A percentile compares a stretch with the other conserved stretches of the same genome.
Evolutionary conservation across 2,888 invertebrate genomes (phyloP).

Genomic region (Nycteola revayana): DNA sequence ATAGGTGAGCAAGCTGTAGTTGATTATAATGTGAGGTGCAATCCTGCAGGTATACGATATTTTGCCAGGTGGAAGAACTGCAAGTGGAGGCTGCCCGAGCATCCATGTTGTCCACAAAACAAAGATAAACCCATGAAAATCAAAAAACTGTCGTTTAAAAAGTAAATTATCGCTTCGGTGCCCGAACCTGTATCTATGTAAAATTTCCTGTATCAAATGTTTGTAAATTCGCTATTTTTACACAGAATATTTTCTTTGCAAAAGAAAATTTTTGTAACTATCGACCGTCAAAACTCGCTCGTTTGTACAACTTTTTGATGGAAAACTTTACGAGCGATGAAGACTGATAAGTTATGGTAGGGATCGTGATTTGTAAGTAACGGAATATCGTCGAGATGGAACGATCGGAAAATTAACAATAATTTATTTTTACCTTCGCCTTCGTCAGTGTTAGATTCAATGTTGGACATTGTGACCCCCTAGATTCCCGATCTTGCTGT

Average conservation of each 20-base stretch:
- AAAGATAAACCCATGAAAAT: slow-evolving; percentile 78
- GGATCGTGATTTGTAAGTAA: slow-evolving; percentile 67
- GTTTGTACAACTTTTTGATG: slow-evolving; percentile 66
- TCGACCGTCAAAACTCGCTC: slow-evolving; percentile 69
- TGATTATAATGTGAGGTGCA: slow-evolving; percentile 81
- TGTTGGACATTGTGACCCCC: slow-evolving; percentile 69
- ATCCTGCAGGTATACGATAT: slow-evolving; percentile 89
- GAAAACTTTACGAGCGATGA: slow-evolving; percentile 75
- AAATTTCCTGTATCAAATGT: slow-evolving; percentile 68
- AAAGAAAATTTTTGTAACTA: slow-evolving; percentile 53
- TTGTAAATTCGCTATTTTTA: slow-evolving; percentile 79
- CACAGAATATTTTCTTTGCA: slow-evolving; percentile 66
- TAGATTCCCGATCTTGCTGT: slow-evolving; percentile 64
- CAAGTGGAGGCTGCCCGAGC: slow-evolving; percentile 89
- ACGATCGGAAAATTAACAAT: slow-evolving; percentile 58
- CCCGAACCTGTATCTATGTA: slow-evolving; percentile 69
- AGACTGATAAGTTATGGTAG: slow-evolving; percentile 78
- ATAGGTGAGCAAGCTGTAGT: slow-evolving; percentile 74
- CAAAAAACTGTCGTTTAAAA: slow-evolving; percentile 78
- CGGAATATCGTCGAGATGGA: slow-evolving; percentile 57
- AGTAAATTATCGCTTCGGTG: slow-evolving; percentile 73
- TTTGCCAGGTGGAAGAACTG: slow-evolving; percentile 92
- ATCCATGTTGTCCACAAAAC: slow-evolving; percentile 84
- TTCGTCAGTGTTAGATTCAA: slow-evolving; percentile 74
- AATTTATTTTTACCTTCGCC: slow-evolving; percentile 59